phyloP scores from a whole-genome alignment of 2,797 vertebrate species.

The Micrastur ruficollis region DNA sequence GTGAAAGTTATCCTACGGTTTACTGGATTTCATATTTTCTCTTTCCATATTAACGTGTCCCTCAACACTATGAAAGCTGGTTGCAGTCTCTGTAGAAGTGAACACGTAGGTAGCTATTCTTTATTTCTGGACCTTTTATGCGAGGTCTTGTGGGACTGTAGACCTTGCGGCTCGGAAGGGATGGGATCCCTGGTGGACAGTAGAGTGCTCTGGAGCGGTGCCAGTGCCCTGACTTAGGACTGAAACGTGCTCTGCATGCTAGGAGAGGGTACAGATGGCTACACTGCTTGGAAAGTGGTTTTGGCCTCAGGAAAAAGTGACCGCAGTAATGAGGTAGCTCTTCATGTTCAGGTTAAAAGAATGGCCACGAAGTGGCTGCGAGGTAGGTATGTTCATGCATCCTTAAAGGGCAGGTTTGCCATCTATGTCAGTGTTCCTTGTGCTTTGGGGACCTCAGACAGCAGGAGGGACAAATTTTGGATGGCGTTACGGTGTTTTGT shows the following conservation, averaged over 20 bases:
- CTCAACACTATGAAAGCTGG: not conserved
- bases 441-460: not conserved
- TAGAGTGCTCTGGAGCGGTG: not conserved
- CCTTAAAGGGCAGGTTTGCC: not conserved
- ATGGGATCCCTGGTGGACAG: not conserved
- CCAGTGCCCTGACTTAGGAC: not conserved
- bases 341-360: not conserved
- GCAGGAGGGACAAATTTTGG: not conserved
- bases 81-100: not conserved
- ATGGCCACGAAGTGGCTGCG: not conserved
- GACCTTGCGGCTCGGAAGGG: not conserved
- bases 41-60: not conserved
- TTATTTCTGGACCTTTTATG: not conserved
- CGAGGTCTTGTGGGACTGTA: not conserved
- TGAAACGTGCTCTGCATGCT: not conserved
- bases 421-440: not conserved
- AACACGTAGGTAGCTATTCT: not conserved
- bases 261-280: not conserved
- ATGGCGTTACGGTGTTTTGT: accelerated
- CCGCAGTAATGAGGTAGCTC: not conserved
- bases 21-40: not conserved
- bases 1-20: not conserved
- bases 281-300: not conserved
- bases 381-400: not conserved
- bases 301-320: not conserved